Evolutionary conservation across 2,888 invertebrate species (phyloP).

Genomic region (Gymnocheta viridis): DNA sequence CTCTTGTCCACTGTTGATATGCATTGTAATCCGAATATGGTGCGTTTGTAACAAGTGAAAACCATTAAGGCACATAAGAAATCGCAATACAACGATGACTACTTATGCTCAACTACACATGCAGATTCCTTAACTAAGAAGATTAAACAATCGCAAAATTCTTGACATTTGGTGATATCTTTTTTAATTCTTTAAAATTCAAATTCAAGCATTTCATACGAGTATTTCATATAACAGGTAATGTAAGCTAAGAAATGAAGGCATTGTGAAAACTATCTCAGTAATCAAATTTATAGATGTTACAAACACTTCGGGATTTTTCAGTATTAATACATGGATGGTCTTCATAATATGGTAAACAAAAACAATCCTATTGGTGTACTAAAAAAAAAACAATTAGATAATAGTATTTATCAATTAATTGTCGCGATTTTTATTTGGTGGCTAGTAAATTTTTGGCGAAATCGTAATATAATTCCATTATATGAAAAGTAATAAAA

Average conservation of each 20-base stretch:
- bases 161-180: slow-evolving; percentile 34
- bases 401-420: no score
- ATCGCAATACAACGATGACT: slow-evolving; percentile 19
- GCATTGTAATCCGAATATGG: slow-evolving; percentile 76
- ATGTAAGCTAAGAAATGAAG: not conserved
- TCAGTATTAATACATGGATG: no score
- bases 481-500: no score
- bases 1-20: slow-evolving; percentile 50
- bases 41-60: slow-evolving; percentile 61
- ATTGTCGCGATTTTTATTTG: no score
- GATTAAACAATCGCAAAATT: slow-evolving; percentile 12
- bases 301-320: no score
- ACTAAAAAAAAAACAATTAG: no score
- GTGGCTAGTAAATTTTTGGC: no score
- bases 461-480: no score
- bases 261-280: no score
- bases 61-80: slow-evolving; percentile 42
- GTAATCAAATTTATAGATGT: no score
- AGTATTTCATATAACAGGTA: not conserved
- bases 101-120: slow-evolving; percentile 9
- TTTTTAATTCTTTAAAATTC: not conserved
- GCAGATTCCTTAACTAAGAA: slow-evolving; percentile 26
- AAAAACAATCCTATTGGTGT: no score
- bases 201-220: not conserved
- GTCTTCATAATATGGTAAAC: no score